Percentiles rank a stretch among this genome's conserved stretches.
Evolutionary conservation across 2,888 invertebrate species (phyloP).

Genomic region (Drosophila gaucha): DNA sequence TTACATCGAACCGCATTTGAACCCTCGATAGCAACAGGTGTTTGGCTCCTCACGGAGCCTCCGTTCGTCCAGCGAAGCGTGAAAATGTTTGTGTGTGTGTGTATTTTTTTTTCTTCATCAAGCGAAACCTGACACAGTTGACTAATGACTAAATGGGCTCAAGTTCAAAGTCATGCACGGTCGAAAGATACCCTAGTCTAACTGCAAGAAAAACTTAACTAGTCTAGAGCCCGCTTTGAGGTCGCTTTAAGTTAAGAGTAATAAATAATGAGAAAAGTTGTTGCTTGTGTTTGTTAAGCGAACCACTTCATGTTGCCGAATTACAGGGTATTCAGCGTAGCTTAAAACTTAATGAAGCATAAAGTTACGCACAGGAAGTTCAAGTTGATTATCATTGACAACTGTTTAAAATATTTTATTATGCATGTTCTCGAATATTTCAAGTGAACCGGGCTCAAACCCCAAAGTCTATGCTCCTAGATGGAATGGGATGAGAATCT

Average conservation of each 20-base stretch:
- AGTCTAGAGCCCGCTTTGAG: background rate
- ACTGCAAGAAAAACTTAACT: background rate
- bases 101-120: constrained; percentile 29
- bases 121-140: constrained; percentile 43
- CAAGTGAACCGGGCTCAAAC: background rate
- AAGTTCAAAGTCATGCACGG: background rate
- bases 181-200: constrained; percentile 16
- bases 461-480: background rate
- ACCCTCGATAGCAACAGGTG: constrained; percentile 61
- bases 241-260: background rate
- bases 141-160: constrained; percentile 23
- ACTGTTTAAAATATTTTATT: constrained; percentile 19
- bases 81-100: constrained; percentile 33
- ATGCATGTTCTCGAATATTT: background rate
- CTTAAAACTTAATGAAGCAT: constrained; percentile 17
- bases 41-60: constrained; percentile 33
- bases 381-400: constrained; percentile 29
- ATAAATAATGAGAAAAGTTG: too few species aligned
- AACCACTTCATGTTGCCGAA: background rate
- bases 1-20: constrained; percentile 14
- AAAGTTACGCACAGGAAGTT: constrained; percentile 47
- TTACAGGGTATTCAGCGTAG: constrained; percentile 24
- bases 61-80: constrained; percentile 52
- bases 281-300: background rate
- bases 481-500: background rate